A percentile compares a stretch with the other conserved stretches of the same genome.
Conservation (phyloP, 2,888 invertebrate species). For the Noctua janthina region DNA sequence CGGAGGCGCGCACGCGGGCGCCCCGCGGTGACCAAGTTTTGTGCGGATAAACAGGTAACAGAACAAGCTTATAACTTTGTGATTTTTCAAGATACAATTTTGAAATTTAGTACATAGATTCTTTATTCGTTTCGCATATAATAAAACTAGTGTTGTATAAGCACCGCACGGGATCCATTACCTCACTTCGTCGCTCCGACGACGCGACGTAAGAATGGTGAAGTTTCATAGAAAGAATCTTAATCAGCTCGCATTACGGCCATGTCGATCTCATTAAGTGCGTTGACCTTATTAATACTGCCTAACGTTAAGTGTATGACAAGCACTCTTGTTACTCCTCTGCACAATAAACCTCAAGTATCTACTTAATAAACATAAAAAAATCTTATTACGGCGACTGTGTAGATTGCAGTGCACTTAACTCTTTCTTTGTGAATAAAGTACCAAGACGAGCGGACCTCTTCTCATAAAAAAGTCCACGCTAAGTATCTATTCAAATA, state of each 20-base stretch:
- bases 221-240: not conserved
- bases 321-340: not conserved
- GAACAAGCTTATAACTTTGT: too few relatives aligned
- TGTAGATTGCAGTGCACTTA: slow-evolving; percentile 45
- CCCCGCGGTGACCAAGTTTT: too few relatives aligned
- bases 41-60: too few relatives aligned
- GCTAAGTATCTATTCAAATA: slow-evolving; percentile 41
- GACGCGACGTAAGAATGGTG: not conserved
- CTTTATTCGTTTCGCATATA: too few relatives aligned
- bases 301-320: not conserved
- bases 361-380: slow-evolving; percentile 16
- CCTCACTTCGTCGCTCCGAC: not conserved
- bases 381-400: slow-evolving; percentile 24
- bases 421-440: slow-evolving; percentile 49
- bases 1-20: too few relatives aligned
- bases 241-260: not conserved
- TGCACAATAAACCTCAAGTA: not conserved
- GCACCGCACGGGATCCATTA: not conserved
- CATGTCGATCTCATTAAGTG: not conserved
- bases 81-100: too few relatives aligned
- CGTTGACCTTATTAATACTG: not conserved
- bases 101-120: too few relatives aligned
- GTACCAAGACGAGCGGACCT: slow-evolving; percentile 19
- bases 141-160: too few relatives aligned
- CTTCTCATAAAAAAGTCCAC: slow-evolving; percentile 29